phyloP scores from a whole-genome alignment of 1,140 invertebrate genomes.

The Aphaenogaster floridana region DNA sequence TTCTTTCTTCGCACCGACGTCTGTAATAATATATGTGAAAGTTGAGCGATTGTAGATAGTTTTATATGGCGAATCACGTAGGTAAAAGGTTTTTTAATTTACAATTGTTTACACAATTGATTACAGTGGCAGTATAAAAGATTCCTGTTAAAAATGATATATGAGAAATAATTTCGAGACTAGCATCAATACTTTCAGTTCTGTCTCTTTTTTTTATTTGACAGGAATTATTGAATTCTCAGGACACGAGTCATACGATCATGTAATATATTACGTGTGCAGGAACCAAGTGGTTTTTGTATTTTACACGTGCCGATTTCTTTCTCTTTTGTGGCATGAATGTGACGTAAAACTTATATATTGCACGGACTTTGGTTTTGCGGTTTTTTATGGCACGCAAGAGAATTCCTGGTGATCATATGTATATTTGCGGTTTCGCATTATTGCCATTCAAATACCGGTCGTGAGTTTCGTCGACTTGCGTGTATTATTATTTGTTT shows the following conservation, averaged over 20 bases:
- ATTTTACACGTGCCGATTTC: neutral
- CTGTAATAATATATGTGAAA: neutral
- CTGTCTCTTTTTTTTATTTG: neutral
- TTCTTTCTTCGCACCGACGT: neutral
- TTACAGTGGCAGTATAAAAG: neutral
- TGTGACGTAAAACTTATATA: slow-evolving; percentile 50
- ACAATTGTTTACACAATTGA: neutral
- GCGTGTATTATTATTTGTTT: neutral
- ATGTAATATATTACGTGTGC: slow-evolving; percentile 1
- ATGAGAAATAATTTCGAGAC: neutral
- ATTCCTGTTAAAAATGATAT: neutral
- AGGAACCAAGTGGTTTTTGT: neutral
- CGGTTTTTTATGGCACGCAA: slow-evolving; percentile 16
- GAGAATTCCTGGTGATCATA: slow-evolving; percentile 3
- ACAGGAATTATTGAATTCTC: slow-evolving; percentile 1
- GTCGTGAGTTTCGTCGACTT: neutral
- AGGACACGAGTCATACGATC: neutral
- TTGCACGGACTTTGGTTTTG: neutral
- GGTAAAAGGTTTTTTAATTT: neutral
- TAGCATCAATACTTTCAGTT: neutral
- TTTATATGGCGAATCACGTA: neutral
- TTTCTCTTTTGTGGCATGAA: neutral
- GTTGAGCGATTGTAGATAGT: neutral
- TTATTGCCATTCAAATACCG: slow-evolving; percentile 28
- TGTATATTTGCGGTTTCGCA: neutral